A percentile compares a stretch with the other conserved stretches of the same genome.
Evolutionary conservation across 2,797 vertebrate genomes (phyloP).

Genomic region (Sebastes vulpes): DNA sequence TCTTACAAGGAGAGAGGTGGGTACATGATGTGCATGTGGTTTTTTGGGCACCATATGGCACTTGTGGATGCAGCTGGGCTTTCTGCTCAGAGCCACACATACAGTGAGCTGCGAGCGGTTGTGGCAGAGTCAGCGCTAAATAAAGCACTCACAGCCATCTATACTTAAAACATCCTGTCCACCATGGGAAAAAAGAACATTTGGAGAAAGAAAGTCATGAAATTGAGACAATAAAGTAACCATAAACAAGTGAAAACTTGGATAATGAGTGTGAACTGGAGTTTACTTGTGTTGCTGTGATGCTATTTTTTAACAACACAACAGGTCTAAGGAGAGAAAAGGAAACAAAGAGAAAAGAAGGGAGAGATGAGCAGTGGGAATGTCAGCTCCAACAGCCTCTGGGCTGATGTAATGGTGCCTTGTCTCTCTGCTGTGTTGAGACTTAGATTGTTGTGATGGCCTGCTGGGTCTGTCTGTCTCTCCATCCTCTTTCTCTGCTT

Average conservation of each 20-base stretch:
- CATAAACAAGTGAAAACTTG: slow-evolving; percentile 48
- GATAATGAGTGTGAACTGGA: slow-evolving; percentile 51
- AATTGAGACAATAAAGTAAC: slow-evolving; percentile 46
- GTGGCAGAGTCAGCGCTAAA: slow-evolving; percentile 41
- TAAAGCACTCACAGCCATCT: slow-evolving; percentile 52
- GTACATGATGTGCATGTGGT: slow-evolving; percentile 19
- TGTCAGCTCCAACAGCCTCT: slow-evolving; percentile 35
- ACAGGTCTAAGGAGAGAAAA: slow-evolving; percentile 33
- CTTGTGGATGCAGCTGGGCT: slow-evolving; percentile 48
- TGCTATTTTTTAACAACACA: slow-evolving; percentile 26
- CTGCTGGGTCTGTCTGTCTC: slow-evolving; percentile 58
- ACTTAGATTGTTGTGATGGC: slow-evolving; percentile 60
- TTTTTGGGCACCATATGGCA: slow-evolving; percentile 60
- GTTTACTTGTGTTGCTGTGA: slow-evolving; percentile 16
- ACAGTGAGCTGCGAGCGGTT: slow-evolving; percentile 35
- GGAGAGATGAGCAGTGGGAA: slow-evolving; percentile 22
- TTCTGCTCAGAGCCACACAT: slow-evolving; percentile 44
- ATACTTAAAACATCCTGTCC: slow-evolving; percentile 45
- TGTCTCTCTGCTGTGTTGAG: slow-evolving; percentile 54
- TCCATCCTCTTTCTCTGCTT: slow-evolving; percentile 14
- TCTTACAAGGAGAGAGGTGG: slow-evolving; percentile 20
- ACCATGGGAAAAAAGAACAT: slow-evolving; percentile 11
- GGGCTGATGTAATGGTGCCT: slow-evolving; percentile 59
- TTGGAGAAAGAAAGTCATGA: slow-evolving; percentile 34
- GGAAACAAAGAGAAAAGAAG: slow-evolving; percentile 31